phyloP scores from a whole-genome alignment of 1,140 invertebrate species.

The Apolygus lucorum region DNA sequence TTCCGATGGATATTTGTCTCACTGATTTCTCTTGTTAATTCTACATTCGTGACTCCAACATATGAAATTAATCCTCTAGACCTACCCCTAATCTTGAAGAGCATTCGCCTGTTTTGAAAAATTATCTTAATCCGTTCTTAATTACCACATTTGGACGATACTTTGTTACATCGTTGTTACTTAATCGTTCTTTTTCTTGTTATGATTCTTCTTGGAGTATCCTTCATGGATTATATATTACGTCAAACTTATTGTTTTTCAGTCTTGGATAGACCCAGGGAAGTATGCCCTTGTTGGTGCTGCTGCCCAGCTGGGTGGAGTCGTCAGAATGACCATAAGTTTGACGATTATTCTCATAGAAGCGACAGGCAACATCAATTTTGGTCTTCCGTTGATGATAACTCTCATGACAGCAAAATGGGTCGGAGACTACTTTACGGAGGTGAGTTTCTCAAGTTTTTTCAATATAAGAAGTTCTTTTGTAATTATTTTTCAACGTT shows the following conservation, averaged over 20 bases:
- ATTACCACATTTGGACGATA: too few species aligned
- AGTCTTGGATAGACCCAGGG: constrained; percentile 61
- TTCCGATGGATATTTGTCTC: too few species aligned
- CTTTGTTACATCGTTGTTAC: too few species aligned
- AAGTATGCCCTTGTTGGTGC: constrained; percentile 96
- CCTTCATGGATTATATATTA: neutral
- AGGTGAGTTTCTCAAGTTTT: constrained; percentile 48
- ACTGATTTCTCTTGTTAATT: too few species aligned
- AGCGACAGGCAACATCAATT: constrained; percentile 89
- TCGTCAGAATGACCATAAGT: constrained; percentile 95
- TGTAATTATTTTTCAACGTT: neutral
- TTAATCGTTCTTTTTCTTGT: too few species aligned
- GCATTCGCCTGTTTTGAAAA: too few species aligned
- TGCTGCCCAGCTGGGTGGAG: constrained; percentile 90
- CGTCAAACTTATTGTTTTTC: constrained; percentile 38
- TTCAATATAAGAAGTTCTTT: neutral
- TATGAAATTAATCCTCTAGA: too few species aligned
- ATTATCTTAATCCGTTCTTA: too few species aligned
- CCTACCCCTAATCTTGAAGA: too few species aligned
- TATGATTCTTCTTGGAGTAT: too few species aligned
- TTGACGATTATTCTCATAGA: constrained; percentile 93
- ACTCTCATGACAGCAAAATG: constrained; percentile 92
- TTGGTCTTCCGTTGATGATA: constrained; percentile 82
- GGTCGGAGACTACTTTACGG: constrained; percentile 95
- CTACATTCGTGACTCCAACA: too few species aligned